Conservation (phyloP, 1,140 invertebrate genomes). For the Bombus polaris region DNA sequence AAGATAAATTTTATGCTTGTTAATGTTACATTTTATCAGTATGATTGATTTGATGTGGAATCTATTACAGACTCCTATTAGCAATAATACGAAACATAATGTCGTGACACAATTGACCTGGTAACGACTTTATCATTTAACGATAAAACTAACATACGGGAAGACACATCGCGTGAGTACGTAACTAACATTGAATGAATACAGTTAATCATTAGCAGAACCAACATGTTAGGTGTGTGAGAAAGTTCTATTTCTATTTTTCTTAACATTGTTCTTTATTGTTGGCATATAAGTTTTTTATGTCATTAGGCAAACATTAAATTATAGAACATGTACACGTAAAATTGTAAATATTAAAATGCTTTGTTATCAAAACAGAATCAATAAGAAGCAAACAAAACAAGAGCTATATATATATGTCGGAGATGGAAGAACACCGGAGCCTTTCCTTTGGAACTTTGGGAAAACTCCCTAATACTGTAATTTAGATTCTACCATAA, state of each 20-base stretch:
- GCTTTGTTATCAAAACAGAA: neutral
- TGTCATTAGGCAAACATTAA: neutral
- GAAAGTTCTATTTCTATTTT: neutral
- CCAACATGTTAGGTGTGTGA: constrained; percentile 21
- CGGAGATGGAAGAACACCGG: too few relatives aligned
- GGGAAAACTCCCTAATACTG: too few relatives aligned
- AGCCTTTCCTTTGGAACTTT: too few relatives aligned
- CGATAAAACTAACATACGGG: constrained; percentile 38
- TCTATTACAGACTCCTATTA: constrained; percentile 1
- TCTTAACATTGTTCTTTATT: neutral
- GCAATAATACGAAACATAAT: constrained; percentile 17
- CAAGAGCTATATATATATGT: too few relatives aligned
- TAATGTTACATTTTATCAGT: neutral
- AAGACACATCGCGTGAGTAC: constrained; percentile 39
- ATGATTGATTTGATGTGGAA: constrained; percentile 41
- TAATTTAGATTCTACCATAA: too few relatives aligned
- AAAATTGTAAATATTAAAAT: neutral
- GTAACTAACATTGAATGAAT: constrained; percentile 38
- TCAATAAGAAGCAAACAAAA: neutral
- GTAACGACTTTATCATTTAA: constrained; percentile 48
- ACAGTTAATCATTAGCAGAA: constrained; percentile 22
- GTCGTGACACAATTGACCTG: constrained; percentile 47
- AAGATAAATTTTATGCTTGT: neutral
- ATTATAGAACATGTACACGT: neutral
- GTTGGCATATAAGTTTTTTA: neutral